phyloP scores from a whole-genome alignment of 2,888 invertebrate species.

The Andrena fulva region DNA sequence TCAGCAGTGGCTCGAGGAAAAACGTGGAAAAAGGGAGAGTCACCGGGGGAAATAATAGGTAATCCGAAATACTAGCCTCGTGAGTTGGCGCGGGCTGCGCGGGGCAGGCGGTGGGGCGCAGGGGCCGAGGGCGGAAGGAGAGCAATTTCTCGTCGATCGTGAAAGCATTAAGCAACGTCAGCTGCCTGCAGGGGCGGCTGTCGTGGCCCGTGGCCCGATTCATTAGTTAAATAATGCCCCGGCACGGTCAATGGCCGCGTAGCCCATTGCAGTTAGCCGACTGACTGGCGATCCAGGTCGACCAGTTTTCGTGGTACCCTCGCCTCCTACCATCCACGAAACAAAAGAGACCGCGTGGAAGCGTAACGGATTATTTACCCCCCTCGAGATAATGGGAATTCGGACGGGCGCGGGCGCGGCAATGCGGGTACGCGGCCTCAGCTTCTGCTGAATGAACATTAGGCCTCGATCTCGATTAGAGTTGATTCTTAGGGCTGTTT shows the following conservation, averaged over 20 bases:
- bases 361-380: conserved; percentile 52
- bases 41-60: conserved; percentile 47
- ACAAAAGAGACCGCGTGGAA: conserved; percentile 51
- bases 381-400: conserved; percentile 32
- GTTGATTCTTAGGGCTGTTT: background rate
- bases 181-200: conserved; percentile 66
- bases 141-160: conserved; percentile 68
- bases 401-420: conserved; percentile 19
- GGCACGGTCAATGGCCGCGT: conserved; percentile 64
- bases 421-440: background rate
- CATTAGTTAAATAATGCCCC: conserved; percentile 70
- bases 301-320: conserved; percentile 60
- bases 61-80: conserved; percentile 33
- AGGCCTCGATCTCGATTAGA: background rate
- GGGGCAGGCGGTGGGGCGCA: background rate
- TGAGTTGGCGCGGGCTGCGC: too few relatives aligned
- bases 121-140: conserved; percentile 47
- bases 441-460: background rate
- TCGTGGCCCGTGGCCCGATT: conserved; percentile 63
- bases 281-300: conserved; percentile 62
- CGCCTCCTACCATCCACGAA: conserved; percentile 21
- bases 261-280: conserved; percentile 56
- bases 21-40: conserved; percentile 34
- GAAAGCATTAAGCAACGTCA: conserved; percentile 74
- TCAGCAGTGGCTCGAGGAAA: conserved; percentile 5